These are phyloP conservation scores for Pollicipes pollicipes DNA, from an alignment of 1,140 invertebrate species.

Conservation along the genomic window DNA sequence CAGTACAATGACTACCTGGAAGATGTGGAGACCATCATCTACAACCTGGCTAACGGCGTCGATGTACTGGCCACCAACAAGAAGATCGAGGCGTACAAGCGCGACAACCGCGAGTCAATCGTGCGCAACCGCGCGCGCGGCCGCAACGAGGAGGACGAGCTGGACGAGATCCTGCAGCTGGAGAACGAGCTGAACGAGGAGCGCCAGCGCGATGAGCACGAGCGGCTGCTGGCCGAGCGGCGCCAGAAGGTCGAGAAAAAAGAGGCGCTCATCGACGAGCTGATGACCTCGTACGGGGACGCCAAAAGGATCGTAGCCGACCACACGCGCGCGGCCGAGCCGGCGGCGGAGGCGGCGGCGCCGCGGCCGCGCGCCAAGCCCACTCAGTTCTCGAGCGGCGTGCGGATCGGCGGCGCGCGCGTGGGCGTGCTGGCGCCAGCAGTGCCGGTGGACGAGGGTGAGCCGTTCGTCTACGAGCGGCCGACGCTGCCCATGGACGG, in stretches of 20 bases:
- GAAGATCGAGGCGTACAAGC: conserved; percentile 83
- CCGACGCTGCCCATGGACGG: conserved; percentile 37
- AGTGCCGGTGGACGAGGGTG: conserved; percentile 52
- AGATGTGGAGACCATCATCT: conserved; percentile 72
- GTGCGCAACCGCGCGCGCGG: conserved; percentile 42
- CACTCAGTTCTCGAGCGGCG: background rate
- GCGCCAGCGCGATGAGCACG: conserved; percentile 40
- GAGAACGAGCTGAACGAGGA: conserved; percentile 33
- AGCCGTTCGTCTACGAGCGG: conserved; percentile 49
- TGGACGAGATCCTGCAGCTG: conserved; percentile 71
- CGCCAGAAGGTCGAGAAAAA: conserved; percentile 65
- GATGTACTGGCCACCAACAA: conserved; percentile 77
- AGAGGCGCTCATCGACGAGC: conserved; percentile 69
- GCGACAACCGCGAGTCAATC: conserved; percentile 79
- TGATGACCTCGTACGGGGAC: background rate
- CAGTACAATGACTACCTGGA: conserved; percentile 91
- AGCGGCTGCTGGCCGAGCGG: conserved; percentile 40
- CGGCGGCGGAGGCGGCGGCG: background rate
- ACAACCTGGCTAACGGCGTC: conserved; percentile 77
- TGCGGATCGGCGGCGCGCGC: background rate
- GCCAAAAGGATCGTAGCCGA: background rate
- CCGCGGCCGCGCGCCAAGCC: background rate
- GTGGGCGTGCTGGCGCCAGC: conserved; percentile 26
- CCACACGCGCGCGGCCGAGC: background rate
- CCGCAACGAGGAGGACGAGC: conserved; percentile 29